These are phyloP conservation scores for Cremastinae sp. DNA, from an alignment of 2,888 invertebrate genomes.

Conservation along the genomic window DNA sequence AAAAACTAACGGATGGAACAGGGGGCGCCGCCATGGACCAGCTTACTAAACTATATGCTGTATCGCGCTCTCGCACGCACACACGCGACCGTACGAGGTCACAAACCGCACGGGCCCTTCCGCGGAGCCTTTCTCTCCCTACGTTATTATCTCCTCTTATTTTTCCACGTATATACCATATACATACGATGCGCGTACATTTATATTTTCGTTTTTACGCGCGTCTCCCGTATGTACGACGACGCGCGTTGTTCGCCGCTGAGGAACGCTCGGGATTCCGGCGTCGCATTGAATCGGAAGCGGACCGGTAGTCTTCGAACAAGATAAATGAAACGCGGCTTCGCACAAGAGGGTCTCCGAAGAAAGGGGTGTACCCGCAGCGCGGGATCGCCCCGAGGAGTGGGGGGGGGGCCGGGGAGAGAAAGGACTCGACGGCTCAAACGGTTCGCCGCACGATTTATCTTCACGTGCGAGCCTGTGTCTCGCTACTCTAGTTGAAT, in stretches of 20 bases:
- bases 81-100: conserved; percentile 41
- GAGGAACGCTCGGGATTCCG: too few relatives aligned
- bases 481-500: not conserved
- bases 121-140: conserved; percentile 43
- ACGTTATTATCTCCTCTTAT: conserved; percentile 42
- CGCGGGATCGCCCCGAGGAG: not conserved
- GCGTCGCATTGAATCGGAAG: too few relatives aligned
- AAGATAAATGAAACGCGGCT: too few relatives aligned
- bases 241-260: too few relatives aligned
- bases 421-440: conserved; percentile 61
- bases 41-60: conserved; percentile 48
- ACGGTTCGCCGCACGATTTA: conserved; percentile 66
- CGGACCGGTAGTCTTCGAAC: too few relatives aligned
- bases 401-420: not conserved
- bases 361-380: too few relatives aligned
- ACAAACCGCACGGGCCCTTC: conserved; percentile 51
- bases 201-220: not conserved
- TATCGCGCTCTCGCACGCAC: conserved; percentile 23
- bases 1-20: conserved; percentile 73
- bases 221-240: not conserved
- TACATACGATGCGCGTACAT: not conserved
- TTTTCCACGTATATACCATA: conserved; percentile 9
- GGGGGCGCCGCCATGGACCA: conserved; percentile 58
- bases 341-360: too few relatives aligned
- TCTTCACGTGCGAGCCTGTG: conserved; percentile 54